Base-by-base conservation (phyloP, 1,140 invertebrate species). In the Trichonephila inaurata region DNA sequence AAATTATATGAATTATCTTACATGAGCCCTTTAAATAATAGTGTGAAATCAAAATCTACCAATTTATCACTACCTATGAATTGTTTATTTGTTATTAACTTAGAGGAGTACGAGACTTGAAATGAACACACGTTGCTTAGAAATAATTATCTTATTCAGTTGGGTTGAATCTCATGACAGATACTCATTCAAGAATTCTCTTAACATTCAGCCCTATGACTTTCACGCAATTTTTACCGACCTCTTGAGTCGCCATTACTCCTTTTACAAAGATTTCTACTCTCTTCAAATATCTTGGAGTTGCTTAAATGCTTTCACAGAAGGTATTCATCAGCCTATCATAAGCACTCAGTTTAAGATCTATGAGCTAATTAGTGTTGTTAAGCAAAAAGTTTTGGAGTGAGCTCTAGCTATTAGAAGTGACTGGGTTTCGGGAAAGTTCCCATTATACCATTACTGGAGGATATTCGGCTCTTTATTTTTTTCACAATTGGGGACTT, bases 341-440 rank as follows among this genome's bases (percentile, higher is more conserved):
- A 77, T 77, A 40, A 77, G 72, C 72, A 77, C 72, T 77, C 72
- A 33, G 16, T 12, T 16, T 18, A 77, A 77, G 72, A 77, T 77
- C 72, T 77, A 77, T 77, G 72, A 77, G 72, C 72, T 77, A 77
- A 77, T 77, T 77, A 77, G 72, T 77, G 72, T 40, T 40, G 72
- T 77, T 77, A 40, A 77, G 72, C 72, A 77, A 77, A 77, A 77
- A 77, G 72, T 77, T 77, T 33, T 28, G 16, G 72, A 51, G 51
- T 51, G 33, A 77, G 24, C 33, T 6, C 14, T 14, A 77, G 72
- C 72, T 77, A 77, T 77, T 77, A 77, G 33, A 33, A 77, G 72
- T 40, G 24, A 24, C 28, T 72, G 69, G n/a, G 33, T 69, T 62
- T 69, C 66, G 66, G 28, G 6, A 77, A 77, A 77, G 72, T 87